Conservation (phyloP, 2,888 invertebrate genomes). For the Desoria tigrina region DNA sequence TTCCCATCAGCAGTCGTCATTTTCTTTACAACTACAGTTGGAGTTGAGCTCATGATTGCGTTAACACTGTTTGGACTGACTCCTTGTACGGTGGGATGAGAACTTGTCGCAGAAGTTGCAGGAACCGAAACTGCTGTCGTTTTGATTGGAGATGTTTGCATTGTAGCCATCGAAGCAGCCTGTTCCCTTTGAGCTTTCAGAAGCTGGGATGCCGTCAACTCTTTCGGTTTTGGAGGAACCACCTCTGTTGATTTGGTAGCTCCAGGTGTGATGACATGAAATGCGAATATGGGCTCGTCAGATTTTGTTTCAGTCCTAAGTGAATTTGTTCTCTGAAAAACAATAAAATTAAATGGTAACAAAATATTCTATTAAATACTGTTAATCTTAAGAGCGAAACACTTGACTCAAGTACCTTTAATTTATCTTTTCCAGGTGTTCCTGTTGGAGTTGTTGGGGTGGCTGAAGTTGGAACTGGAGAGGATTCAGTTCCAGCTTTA, state of each 20-base stretch:
- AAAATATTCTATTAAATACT: not conserved
- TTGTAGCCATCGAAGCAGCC: slow-evolving; percentile 9
- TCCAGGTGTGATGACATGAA: slow-evolving; percentile 49
- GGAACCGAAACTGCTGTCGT: slow-evolving; percentile 8
- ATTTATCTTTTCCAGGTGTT: slow-evolving; percentile 21
- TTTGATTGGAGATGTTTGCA: slow-evolving; percentile 3
- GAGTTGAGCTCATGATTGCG: slow-evolving; percentile 24
- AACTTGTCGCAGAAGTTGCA: slow-evolving; percentile 12
- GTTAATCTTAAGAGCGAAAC: not conserved
- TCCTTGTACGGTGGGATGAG: slow-evolving; percentile 25
- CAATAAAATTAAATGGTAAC: not conserved
- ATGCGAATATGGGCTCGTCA: slow-evolving; percentile 44
- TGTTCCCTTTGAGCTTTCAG: slow-evolving; percentile 38
- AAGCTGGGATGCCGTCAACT: slow-evolving; percentile 39
- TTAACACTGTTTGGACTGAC: slow-evolving; percentile 37
- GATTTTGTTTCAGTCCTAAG: slow-evolving; percentile 25
- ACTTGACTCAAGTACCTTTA: slow-evolving; percentile 21
- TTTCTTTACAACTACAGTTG: slow-evolving; percentile 25
- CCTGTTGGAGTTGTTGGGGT: slow-evolving; percentile 7
- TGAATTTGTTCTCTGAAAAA: slow-evolving; percentile 24
- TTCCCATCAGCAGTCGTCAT: slow-evolving; percentile 18
- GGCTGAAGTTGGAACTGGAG: slow-evolving; percentile 8
- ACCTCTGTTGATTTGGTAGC: slow-evolving; percentile 47
- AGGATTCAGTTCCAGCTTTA: slow-evolving; percentile 56
- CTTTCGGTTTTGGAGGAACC: slow-evolving; percentile 49